phyloP scores from a whole-genome alignment of 2,888 invertebrate species.

The Ceriagrion tenellum region DNA sequence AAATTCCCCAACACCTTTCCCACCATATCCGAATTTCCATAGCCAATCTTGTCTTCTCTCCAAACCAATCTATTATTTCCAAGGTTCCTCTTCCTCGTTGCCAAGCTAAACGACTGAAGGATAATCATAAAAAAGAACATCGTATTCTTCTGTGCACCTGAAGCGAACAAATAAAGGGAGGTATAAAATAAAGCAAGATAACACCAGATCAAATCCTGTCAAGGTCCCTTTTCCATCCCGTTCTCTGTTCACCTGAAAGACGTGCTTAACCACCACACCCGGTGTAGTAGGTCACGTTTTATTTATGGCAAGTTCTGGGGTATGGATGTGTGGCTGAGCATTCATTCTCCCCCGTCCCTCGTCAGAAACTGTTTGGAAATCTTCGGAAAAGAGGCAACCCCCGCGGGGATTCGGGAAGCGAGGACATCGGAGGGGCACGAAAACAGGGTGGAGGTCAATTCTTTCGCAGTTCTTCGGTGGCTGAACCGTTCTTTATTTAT shows the following conservation, averaged over 20 bases:
- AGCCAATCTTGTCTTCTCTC: no score
- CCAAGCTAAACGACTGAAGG: no score
- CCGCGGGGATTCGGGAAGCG: neutral
- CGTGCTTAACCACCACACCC: neutral
- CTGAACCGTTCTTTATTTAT: neutral
- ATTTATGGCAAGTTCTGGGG: neutral
- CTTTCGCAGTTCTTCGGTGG: neutral
- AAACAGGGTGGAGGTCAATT: constrained; percentile 51
- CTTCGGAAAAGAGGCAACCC: neutral
- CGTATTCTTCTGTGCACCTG: no score
- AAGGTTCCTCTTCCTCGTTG: no score
- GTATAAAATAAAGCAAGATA: no score
- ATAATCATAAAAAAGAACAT: no score
- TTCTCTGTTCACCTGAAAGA: neutral
- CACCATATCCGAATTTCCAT: no score
- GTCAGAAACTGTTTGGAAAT: constrained; percentile 34
- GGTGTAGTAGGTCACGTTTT: neutral
- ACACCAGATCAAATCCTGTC: no score
- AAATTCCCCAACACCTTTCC: no score
- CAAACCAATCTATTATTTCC: no score
- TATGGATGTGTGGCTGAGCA: neutral
- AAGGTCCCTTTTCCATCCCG: no score
- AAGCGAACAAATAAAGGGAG: no score
- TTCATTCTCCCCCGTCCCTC: neutral
- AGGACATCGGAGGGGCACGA: neutral